Percentiles rank a stretch among this genome's conserved stretches.
These are phyloP conservation scores for Indicator maculatus DNA, from an alignment of 2,113 vertebrate species.

Conservation along the genomic window DNA sequence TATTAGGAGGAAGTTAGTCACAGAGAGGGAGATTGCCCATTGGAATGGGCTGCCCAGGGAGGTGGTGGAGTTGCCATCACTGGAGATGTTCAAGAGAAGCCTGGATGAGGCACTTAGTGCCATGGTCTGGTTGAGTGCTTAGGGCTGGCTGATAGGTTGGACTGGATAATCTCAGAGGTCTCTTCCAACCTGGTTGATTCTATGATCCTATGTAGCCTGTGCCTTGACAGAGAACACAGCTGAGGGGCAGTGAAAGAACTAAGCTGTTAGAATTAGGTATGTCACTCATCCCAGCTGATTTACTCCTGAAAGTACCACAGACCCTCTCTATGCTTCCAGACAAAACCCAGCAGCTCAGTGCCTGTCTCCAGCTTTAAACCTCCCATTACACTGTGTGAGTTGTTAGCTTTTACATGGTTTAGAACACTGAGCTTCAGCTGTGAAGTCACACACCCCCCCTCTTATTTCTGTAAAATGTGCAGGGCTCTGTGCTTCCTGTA, in stretches of 20 bases:
- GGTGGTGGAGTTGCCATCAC: too few relatives aligned
- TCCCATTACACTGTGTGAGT: background rate
- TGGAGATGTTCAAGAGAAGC: too few relatives aligned
- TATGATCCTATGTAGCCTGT: background rate
- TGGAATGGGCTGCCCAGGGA: too few relatives aligned
- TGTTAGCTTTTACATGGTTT: background rate
- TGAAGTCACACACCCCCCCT: background rate
- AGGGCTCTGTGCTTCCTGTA: background rate
- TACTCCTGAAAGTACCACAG: background rate
- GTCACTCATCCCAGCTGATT: background rate
- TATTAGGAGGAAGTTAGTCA: too few relatives aligned
- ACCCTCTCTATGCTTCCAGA: background rate
- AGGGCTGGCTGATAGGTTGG: too few relatives aligned
- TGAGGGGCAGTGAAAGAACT: background rate
- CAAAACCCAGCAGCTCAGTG: background rate
- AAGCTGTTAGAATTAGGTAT: rapidly evolving
- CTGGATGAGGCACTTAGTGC: too few relatives aligned
- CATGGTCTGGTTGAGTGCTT: too few relatives aligned
- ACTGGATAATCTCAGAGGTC: too few relatives aligned
- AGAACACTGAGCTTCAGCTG: background rate
- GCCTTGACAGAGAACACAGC: background rate
- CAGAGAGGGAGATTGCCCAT: too few relatives aligned
- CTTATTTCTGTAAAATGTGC: background rate
- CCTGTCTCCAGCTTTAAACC: background rate
- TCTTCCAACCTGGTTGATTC: too few relatives aligned